phyloP scores from a whole-genome alignment of 2,113 vertebrate genomes.

The Carlito syrichta region DNA sequence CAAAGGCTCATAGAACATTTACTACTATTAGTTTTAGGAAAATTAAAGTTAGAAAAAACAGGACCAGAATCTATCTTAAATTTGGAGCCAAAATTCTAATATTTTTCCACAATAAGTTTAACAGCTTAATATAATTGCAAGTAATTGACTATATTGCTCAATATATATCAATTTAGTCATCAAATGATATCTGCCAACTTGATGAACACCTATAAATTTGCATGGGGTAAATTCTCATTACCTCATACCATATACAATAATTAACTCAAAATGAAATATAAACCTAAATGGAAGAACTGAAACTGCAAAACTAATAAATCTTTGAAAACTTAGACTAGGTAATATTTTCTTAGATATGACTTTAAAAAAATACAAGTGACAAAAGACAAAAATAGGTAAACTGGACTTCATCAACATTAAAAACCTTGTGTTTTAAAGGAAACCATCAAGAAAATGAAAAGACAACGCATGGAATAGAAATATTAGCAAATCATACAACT shows the following conservation, averaged over 20 bases:
- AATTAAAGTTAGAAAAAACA: constrained; percentile 16
- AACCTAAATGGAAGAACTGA: neutral
- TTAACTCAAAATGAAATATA: constrained; percentile 20
- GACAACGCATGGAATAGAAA: neutral
- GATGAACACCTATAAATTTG: neutral
- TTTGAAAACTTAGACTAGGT: neutral
- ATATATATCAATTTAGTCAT: constrained; percentile 17
- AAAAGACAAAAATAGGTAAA: neutral
- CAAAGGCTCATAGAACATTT: neutral
- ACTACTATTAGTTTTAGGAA: constrained; percentile 9
- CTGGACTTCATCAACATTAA: neutral
- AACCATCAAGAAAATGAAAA: neutral
- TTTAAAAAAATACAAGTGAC: neutral
- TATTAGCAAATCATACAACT: neutral
- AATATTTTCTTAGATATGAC: neutral
- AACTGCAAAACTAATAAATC: neutral
- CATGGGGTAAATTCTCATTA: neutral
- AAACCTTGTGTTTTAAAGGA: neutral
- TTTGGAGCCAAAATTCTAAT: constrained; percentile 25
- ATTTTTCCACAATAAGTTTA: constrained; percentile 36
- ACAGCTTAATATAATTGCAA: constrained; percentile 17
- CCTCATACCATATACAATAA: neutral
- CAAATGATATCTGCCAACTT: neutral
- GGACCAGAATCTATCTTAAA: neutral
- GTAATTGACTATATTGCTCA: neutral